phyloP scores from a whole-genome alignment of 2,888 invertebrate genomes.

The Augiades crinisus region DNA sequence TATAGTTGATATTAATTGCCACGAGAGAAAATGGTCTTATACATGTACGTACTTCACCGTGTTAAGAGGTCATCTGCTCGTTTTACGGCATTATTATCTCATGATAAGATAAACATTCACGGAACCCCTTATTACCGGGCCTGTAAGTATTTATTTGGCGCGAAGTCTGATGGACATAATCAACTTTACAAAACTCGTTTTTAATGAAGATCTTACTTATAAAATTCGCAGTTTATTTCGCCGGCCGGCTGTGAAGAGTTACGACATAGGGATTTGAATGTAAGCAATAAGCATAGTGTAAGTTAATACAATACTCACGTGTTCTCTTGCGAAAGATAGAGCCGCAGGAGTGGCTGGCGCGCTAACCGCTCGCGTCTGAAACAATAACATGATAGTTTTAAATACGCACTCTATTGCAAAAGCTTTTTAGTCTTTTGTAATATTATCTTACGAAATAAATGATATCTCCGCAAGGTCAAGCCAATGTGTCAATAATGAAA shows the following conservation, averaged over 20 bases:
- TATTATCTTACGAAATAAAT: conserved; percentile 8
- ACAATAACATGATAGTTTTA: conserved; percentile 42
- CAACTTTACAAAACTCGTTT: conserved; percentile 7
- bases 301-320: conserved; percentile 45
- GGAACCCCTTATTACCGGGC: conserved; percentile 7
- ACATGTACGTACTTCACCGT: neutral
- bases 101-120: conserved; percentile 16
- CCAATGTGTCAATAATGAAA: conserved; percentile 59
- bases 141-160: conserved; percentile 8
- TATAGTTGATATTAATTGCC: neutral
- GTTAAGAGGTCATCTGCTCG: neutral
- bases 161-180: conserved; percentile 8
- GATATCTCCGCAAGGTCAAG: conserved; percentile 40
- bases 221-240: conserved; percentile 3
- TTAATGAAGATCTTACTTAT: conserved; percentile 15
- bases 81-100: conserved; percentile 17
- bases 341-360: conserved; percentile 72
- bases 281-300: neutral
- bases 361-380: conserved; percentile 75
- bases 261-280: neutral
- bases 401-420: conserved; percentile 4
- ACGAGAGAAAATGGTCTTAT: neutral
- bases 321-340: conserved; percentile 57
- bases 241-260: neutral
- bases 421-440: neutral